Base-by-base conservation (phyloP, 2,888 invertebrate species). In the Odontocerum albicorne region DNA sequence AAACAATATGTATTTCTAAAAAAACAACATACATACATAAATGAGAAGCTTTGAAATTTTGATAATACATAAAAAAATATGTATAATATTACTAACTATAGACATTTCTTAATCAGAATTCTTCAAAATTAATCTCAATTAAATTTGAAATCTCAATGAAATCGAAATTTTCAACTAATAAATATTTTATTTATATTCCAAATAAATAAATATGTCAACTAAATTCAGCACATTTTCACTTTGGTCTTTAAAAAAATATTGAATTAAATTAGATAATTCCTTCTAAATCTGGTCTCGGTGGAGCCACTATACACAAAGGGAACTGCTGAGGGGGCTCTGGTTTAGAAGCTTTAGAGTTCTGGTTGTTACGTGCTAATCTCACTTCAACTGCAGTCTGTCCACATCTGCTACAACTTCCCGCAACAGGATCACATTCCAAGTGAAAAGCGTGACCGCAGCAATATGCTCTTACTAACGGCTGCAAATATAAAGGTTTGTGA, bases 281-380 rank as follows among this genome's bases (percentile, higher is more conserved):
- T 59, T 77, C 77, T 40, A 77, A 70, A 55, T 77, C 75, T 0
- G 72, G 77, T 3, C 74, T 66, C 21, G 76, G 76, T 21, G 77
- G 74, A 4, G 76, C 76, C 17, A 66, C 66, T 27, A 75, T 64
- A n/a, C 63, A 60, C 19, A 75, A 64, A 1, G 65, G 64, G 62
- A 62, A 62, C 22, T 59, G 59, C 33, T 57, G 55, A 13, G 62
- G 51, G 32, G 62, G 33, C 62, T 38, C 46, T 62, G 66, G 49
- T 67, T 61, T 46, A 67, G 62, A 44, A 66, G 67, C 31, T 64
- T 66, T 51, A 67, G 60, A 45, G 67, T 61, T 52, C 67, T 68
- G 31, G 64, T 6, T n/a, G 12, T 38, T 49, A 12, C 49, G 39
- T 3, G 40, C 19, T n/a, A 46, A 21, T 20, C 58, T 31, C 4